phyloP scores from a whole-genome alignment of 2,888 invertebrate genomes.

The Pemphredon lugubris region DNA sequence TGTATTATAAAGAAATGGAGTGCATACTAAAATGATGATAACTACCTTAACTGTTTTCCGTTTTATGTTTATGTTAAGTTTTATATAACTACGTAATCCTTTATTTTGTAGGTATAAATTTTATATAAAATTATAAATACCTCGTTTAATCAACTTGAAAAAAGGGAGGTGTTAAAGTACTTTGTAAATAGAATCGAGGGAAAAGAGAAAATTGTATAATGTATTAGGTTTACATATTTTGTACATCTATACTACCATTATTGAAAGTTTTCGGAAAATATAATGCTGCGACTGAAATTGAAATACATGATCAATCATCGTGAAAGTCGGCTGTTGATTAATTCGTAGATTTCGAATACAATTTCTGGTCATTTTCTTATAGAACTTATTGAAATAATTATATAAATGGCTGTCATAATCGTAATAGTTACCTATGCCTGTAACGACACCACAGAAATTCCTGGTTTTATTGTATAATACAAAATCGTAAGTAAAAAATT shows the following conservation, averaged over 20 bases:
- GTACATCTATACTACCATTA: slow-evolving; percentile 59
- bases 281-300: slow-evolving; percentile 26
- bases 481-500: slow-evolving; percentile 26
- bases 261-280: slow-evolving; percentile 31
- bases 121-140: slow-evolving; percentile 40
- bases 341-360: too few species aligned
- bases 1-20: slow-evolving; percentile 47
- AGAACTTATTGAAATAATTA: too few species aligned
- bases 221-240: slow-evolving; percentile 71
- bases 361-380: too few species aligned
- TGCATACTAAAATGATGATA: neutral
- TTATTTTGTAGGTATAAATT: slow-evolving; percentile 42
- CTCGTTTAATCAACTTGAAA: slow-evolving; percentile 27
- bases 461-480: slow-evolving; percentile 51
- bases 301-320: slow-evolving; percentile 22
- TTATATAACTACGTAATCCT: slow-evolving; percentile 31
- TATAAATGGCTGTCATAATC: slow-evolving; percentile 41
- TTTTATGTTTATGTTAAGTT: slow-evolving; percentile 42
- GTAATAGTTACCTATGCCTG: slow-evolving; percentile 44
- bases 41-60: slow-evolving; percentile 23
- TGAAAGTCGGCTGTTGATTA: slow-evolving; percentile 8
- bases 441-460: slow-evolving; percentile 42
- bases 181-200: slow-evolving; percentile 66
- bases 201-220: slow-evolving; percentile 42
- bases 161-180: slow-evolving; percentile 42